phyloP scores from a whole-genome alignment of 2,797 vertebrate genomes.

The Petrocephalus sullivani region DNA sequence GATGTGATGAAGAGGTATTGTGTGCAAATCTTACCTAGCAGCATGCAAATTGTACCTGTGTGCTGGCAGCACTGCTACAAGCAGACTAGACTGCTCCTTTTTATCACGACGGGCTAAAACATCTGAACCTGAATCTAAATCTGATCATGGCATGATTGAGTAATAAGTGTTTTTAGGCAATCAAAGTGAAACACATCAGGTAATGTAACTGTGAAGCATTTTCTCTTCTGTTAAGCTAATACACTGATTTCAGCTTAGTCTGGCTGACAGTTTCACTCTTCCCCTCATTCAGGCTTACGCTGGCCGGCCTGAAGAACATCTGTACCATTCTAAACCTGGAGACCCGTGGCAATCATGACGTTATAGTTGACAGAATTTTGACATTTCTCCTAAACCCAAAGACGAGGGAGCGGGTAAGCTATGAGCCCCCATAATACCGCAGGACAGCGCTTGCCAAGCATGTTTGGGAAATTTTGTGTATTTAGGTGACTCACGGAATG shows the following conservation, averaged over 20 bases:
- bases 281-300: constrained; percentile 61
- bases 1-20: constrained; percentile 81
- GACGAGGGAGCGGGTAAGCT: constrained; percentile 84
- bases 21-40: not conserved
- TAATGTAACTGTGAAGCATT: not conserved
- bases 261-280: not conserved
- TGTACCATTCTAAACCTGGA: constrained; percentile 88
- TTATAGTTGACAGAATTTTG: constrained; percentile 82
- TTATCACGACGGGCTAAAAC: not conserved
- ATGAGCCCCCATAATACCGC: not conserved
- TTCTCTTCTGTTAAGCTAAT: not conserved
- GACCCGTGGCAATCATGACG: constrained; percentile 80
- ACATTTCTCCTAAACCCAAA: constrained; percentile 81
- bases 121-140: not conserved
- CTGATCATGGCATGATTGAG: not conserved
- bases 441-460: not conserved
- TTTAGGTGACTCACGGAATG: not conserved
- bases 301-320: constrained; percentile 77
- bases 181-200: not conserved
- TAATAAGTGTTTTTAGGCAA: not conserved
- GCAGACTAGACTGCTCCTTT: not conserved
- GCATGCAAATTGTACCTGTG: not conserved
- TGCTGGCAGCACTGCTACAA: not conserved
- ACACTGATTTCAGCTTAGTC: not conserved
- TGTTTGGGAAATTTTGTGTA: not conserved